Evolutionary conservation across 1,140 invertebrate species (phyloP).

Genomic region (Ips nitidus): DNA sequence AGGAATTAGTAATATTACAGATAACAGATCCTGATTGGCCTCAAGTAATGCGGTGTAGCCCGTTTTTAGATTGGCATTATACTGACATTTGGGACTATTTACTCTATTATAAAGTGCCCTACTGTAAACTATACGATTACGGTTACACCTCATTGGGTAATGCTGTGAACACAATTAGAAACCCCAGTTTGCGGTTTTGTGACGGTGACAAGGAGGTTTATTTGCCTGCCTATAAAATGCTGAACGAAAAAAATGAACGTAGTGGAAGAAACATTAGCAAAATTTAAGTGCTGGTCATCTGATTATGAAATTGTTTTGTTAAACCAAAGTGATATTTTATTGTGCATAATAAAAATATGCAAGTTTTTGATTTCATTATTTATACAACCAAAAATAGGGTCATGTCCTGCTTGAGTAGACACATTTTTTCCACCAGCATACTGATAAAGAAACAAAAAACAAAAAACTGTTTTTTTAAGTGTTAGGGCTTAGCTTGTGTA

Average conservation of each 20-base stretch:
- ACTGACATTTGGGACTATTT: conserved; percentile 88
- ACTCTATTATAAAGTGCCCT: conserved; percentile 73
- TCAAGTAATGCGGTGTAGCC: conserved; percentile 80
- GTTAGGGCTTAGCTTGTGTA: no score
- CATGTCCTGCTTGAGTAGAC: no score
- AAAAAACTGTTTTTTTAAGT: no score
- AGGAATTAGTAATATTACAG: conserved; percentile 52
- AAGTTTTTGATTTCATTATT: no score
- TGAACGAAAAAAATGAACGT: conserved; percentile 69
- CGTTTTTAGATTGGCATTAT: conserved; percentile 89
- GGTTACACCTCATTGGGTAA: conserved; percentile 90
- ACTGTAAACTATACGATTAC: conserved; percentile 85
- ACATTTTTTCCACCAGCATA: no score
- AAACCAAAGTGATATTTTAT: background rate
- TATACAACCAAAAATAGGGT: no score
- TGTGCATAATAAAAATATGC: no score
- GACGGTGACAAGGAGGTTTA: conserved; percentile 57
- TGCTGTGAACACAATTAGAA: conserved; percentile 74
- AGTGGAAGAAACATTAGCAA: conserved; percentile 60
- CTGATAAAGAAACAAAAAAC: no score
- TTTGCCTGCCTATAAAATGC: conserved; percentile 78
- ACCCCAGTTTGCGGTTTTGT: conserved; percentile 62
- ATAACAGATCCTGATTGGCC: conserved; percentile 89
- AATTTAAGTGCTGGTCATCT: conserved; percentile 10
- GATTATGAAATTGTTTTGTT: background rate